A percentile compares a stretch with the other conserved stretches of the same genome.
These are phyloP conservation scores for Myotis pilosus DNA, from an alignment of 2,797 vertebrate genomes.

Conservation along the genomic window DNA sequence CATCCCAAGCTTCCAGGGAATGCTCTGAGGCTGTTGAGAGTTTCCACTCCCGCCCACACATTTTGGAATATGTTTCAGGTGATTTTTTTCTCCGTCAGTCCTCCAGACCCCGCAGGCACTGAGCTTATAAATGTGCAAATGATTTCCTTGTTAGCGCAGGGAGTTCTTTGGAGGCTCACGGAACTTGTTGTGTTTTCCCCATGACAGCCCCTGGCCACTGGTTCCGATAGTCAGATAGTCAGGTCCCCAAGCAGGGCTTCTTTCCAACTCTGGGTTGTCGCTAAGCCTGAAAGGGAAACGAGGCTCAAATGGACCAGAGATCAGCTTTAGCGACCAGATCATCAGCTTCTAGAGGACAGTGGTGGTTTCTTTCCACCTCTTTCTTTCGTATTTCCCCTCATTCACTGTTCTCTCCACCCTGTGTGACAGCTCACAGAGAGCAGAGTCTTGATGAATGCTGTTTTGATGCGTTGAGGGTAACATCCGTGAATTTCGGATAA, in stretches of 20 bases:
- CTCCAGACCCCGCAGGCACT: not conserved
- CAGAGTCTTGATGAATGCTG: not conserved
- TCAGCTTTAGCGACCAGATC: not conserved
- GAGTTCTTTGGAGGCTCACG: not conserved
- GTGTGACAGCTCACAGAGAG: not conserved
- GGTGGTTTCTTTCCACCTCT: not conserved
- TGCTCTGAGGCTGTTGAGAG: not conserved
- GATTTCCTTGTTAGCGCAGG: not conserved
- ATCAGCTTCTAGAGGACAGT: not conserved
- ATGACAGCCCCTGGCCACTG: not conserved
- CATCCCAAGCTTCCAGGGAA: not conserved
- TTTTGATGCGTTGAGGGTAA: not conserved
- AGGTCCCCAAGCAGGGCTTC: not conserved
- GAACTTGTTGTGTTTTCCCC: not conserved
- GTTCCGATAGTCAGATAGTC: not conserved
- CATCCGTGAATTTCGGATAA: not conserved
- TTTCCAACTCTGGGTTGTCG: not conserved
- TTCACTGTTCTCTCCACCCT: fast-evolving
- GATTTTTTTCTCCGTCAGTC: slow-evolving; percentile 15
- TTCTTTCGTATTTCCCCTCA: not conserved
- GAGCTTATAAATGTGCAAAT: not conserved
- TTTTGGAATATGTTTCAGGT: not conserved
- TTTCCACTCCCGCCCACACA: not conserved
- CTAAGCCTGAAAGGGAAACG: not conserved
- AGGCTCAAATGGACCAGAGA: not conserved